These are phyloP conservation scores for Mastomys natalensis DNA, from an alignment of 2,113 vertebrate genomes.

Conservation along the genomic window DNA sequence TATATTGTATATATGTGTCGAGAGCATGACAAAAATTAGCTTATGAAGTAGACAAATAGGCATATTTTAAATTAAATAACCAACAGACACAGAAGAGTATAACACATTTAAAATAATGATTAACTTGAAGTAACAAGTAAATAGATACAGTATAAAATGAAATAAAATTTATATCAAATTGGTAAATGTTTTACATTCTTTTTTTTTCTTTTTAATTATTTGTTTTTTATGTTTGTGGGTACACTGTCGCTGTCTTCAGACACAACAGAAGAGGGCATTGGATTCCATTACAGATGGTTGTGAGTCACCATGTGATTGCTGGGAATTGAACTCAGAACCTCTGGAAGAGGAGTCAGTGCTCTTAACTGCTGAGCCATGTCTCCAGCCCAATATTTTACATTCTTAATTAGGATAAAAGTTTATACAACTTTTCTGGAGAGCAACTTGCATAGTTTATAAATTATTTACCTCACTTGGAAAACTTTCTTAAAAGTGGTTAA, in stretches of 20 bases:
- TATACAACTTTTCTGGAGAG: not conserved
- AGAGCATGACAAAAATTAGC: not conserved
- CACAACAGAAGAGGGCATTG: too few species aligned
- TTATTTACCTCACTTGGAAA: not conserved
- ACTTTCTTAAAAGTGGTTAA: not conserved
- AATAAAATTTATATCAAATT: slow-evolving; percentile 14
- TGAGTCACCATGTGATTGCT: too few species aligned
- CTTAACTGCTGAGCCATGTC: too few species aligned
- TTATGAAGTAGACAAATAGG: not conserved
- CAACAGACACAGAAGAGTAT: not conserved
- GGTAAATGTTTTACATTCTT: not conserved
- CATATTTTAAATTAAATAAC: slow-evolving; percentile 3
- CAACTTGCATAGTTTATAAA: slow-evolving; percentile 34
- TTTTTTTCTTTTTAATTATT: too few species aligned
- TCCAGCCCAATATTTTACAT: too few species aligned
- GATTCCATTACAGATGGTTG: too few species aligned
- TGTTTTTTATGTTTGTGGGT: too few species aligned
- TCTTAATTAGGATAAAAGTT: slow-evolving; percentile 23
- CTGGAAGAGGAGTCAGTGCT: too few species aligned
- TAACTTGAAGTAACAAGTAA: not conserved
- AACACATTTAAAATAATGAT: slow-evolving; percentile 19
- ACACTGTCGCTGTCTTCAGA: too few species aligned
- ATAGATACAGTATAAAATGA: slow-evolving; percentile 19
- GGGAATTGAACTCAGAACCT: too few species aligned
- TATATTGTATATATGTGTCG: not conserved